phyloP scores from a whole-genome alignment of 1,140 invertebrate genomes.

The Anadara kagoshimensis region DNA sequence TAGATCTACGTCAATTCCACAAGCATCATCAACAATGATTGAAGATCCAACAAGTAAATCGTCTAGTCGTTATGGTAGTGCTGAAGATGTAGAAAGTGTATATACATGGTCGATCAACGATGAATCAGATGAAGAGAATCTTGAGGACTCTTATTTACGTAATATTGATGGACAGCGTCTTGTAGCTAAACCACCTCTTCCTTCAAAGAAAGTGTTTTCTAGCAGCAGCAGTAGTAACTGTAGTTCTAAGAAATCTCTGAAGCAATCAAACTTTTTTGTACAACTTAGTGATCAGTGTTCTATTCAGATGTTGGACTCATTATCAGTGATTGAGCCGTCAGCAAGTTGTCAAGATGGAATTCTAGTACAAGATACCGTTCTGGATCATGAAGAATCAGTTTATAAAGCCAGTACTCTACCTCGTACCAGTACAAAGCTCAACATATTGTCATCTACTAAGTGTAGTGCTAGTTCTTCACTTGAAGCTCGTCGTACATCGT shows the following conservation, averaged over 20 bases:
- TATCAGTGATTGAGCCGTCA: slow-evolving; percentile 32
- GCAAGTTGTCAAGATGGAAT: neutral
- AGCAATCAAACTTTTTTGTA: slow-evolving; percentile 22
- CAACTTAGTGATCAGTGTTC: neutral
- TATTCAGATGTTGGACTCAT: slow-evolving; percentile 12
- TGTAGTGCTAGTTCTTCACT: slow-evolving; percentile 55
- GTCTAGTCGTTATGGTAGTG: slow-evolving; percentile 40
- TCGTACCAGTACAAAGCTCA: slow-evolving; percentile 50
- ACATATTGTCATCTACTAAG: slow-evolving; percentile 44
- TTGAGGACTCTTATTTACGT: slow-evolving; percentile 61
- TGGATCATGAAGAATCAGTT: slow-evolving; percentile 34
- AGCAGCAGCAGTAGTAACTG: slow-evolving; percentile 27
- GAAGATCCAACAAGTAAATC: slow-evolving; percentile 44
- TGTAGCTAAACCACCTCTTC: slow-evolving; percentile 40
- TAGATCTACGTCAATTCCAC: slow-evolving; percentile 40
- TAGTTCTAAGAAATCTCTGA: slow-evolving; percentile 20
- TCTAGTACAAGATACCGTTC: slow-evolving; percentile 28
- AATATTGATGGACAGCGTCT: slow-evolving; percentile 46
- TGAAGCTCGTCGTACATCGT: slow-evolving; percentile 45
- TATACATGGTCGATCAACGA: slow-evolving; percentile 65
- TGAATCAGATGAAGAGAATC: slow-evolving; percentile 52
- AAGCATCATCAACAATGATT: slow-evolving; percentile 55
- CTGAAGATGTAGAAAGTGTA: slow-evolving; percentile 53
- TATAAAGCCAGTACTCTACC: slow-evolving; percentile 55
- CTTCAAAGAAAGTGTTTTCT: slow-evolving; percentile 29